phyloP scores from a whole-genome alignment of 2,797 vertebrate genomes.

The Lates japonicus region DNA sequence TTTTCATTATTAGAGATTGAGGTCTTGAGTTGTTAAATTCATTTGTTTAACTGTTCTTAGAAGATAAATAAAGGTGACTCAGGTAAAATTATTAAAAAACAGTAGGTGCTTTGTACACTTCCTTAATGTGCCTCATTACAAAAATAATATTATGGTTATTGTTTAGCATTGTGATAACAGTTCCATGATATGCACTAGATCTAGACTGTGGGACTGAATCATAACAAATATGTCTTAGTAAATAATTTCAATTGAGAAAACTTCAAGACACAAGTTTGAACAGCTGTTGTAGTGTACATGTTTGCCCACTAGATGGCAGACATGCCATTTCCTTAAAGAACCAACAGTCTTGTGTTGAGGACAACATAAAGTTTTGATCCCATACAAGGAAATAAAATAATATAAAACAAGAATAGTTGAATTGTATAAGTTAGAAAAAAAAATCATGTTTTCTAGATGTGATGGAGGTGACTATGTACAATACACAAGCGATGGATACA shows the following conservation, averaged over 20 bases:
- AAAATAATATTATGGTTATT: not conserved
- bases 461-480: not conserved
- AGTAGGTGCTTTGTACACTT: not conserved
- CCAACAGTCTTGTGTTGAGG: not conserved
- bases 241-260: not conserved
- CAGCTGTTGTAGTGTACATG: rapidly evolving
- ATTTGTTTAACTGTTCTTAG: slow-evolving; percentile 19
- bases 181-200: not conserved
- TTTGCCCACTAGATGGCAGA: slow-evolving; percentile 58
- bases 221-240: not conserved
- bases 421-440: not conserved
- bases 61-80: slow-evolving; percentile 46
- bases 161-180: not conserved
- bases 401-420: not conserved
- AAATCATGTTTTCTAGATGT: not conserved
- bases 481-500: not conserved
- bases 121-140: not conserved
- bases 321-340: not conserved
- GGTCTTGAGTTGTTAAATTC: not conserved
- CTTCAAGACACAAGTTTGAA: not conserved
- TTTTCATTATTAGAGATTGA: not conserved
- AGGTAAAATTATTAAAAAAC: not conserved
- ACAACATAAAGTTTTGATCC: not conserved
- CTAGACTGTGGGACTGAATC: not conserved
- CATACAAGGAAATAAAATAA: not conserved